Evolutionary conservation across 2,113 vertebrate species (phyloP).

Genomic region (Collichthys lucidus): DNA sequence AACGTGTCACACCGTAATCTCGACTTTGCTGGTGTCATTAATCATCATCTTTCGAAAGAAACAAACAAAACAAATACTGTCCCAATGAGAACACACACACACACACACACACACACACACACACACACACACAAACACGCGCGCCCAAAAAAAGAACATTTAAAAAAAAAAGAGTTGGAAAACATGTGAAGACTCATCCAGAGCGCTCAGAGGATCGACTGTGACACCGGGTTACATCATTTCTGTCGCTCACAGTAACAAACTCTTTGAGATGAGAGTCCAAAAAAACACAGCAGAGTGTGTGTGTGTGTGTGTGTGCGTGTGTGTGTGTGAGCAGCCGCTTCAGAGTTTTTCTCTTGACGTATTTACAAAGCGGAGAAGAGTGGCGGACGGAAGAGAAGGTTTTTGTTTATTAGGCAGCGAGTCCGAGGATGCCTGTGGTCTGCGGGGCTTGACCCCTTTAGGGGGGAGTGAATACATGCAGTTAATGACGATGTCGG

Average conservation of each 20-base stretch:
- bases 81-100: conserved; percentile 13
- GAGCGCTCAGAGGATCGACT: conserved; percentile 16
- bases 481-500: conserved; percentile 10
- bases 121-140: background rate
- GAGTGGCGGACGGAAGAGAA: conserved; percentile 5
- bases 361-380: conserved; percentile 62
- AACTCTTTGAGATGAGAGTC: conserved; percentile 39
- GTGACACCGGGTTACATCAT: conserved; percentile 15
- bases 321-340: conserved; percentile 35
- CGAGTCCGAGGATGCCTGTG: conserved; percentile 28
- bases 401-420: conserved; percentile 8
- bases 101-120: conserved; percentile 13
- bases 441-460: conserved; percentile 10
- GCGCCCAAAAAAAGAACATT: background rate
- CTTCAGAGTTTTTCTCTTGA: conserved; percentile 22
- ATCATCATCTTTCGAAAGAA: conserved; percentile 38
- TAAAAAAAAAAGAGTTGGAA: background rate
- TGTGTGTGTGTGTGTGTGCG: conserved; percentile 1
- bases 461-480: conserved; percentile 15
- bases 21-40: conserved; percentile 76
- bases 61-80: background rate
- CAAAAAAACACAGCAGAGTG: conserved; percentile 9
- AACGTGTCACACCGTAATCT: conserved; percentile 37
- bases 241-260: conserved; percentile 9
- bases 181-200: conserved; percentile 38